These are phyloP conservation scores for Camelus dromedarius DNA, from an alignment of 2,113 vertebrate species.

Conservation along the genomic window DNA sequence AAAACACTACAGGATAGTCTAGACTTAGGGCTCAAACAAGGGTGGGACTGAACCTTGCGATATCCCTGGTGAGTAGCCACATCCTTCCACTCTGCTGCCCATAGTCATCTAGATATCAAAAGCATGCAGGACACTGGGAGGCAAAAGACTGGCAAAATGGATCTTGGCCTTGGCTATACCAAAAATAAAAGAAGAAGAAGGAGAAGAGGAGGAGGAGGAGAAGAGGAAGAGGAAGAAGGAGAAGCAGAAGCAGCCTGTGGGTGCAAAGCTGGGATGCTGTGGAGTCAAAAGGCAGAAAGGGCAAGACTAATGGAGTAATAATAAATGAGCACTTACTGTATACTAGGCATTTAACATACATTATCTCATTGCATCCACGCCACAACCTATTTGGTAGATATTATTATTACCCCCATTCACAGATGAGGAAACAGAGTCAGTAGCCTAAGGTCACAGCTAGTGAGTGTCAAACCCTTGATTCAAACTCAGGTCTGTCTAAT, in stretches of 20 bases:
- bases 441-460: background rate
- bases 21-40: background rate
- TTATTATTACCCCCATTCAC: conserved; percentile 13
- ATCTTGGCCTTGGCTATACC: background rate
- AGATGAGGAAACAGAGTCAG: background rate
- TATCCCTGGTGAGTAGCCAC: background rate
- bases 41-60: background rate
- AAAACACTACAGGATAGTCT: background rate
- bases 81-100: background rate
- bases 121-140: background rate
- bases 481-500: background rate
- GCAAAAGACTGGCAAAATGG: background rate
- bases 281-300: conserved; percentile 18
- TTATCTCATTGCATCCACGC: conserved; percentile 29
- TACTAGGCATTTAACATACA: background rate
- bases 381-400: background rate
- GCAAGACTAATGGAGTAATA: background rate
- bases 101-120: background rate
- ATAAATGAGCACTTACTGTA: background rate
- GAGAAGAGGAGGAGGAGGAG: too few species aligned
- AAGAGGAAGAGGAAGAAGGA: too few species aligned
- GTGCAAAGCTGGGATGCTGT: background rate
- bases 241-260: background rate
- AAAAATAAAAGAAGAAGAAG: background rate
- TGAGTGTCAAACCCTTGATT: conserved; percentile 4